Evolutionary conservation across 2,113 vertebrate genomes (phyloP).

Genomic region (Pterocles orientalis): DNA sequence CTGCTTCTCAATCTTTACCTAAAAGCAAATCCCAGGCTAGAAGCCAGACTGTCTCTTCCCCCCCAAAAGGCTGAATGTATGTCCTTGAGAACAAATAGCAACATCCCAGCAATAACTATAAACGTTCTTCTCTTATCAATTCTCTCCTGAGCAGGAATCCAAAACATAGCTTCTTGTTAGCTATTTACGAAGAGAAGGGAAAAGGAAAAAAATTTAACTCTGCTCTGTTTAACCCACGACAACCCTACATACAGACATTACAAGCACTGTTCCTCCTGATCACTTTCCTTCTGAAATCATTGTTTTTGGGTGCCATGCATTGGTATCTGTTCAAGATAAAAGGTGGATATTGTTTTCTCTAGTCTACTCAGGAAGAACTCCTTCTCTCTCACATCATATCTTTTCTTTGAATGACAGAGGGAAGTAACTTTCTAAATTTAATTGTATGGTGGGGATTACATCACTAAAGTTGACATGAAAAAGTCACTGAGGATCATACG

Average conservation of each 20-base stretch:
- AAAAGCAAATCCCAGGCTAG: too few relatives aligned
- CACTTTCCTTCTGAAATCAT: background rate
- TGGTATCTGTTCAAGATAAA: background rate
- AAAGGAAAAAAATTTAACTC: too few relatives aligned
- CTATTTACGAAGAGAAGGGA: too few relatives aligned
- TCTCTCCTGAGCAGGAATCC: too few relatives aligned
- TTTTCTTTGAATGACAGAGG: background rate
- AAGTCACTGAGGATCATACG: background rate
- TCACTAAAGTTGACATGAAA: background rate
- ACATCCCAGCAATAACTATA: too few relatives aligned
- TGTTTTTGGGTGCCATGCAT: background rate
- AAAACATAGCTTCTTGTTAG: too few relatives aligned
- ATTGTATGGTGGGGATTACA: background rate
- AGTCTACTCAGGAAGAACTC: background rate
- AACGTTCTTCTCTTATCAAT: too few relatives aligned
- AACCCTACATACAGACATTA: background rate
- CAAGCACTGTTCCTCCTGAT: background rate
- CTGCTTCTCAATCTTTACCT: too few relatives aligned
- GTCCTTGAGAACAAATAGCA: too few relatives aligned
- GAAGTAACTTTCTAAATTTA: background rate
- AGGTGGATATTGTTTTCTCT: background rate
- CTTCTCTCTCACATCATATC: background rate
- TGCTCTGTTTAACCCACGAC: too few relatives aligned
- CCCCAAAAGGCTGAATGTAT: too few relatives aligned
- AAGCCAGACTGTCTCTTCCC: too few relatives aligned